These are phyloP conservation scores for Spea hammondii DNA, from an alignment of 2,797 vertebrate species.

Conservation along the genomic window DNA sequence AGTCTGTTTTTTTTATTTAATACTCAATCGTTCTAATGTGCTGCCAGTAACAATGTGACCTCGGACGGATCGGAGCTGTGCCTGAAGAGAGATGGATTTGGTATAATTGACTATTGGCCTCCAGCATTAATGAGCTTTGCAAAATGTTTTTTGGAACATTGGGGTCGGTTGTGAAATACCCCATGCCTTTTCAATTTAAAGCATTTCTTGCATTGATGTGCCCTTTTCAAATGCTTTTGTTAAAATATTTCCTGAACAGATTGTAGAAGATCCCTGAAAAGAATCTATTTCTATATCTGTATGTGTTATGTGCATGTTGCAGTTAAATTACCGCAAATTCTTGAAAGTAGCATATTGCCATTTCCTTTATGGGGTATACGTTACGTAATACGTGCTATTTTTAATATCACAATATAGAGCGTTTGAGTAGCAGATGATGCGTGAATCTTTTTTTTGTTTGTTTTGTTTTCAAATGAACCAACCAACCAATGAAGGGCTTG, in stretches of 20 bases:
- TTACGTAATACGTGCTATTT: too few species aligned
- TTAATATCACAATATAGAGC: too few species aligned
- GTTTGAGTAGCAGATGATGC: too few species aligned
- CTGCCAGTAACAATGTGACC: conserved; percentile 15
- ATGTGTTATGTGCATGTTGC: too few species aligned
- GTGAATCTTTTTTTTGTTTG: too few species aligned
- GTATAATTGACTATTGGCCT: conserved; percentile 38
- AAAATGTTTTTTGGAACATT: conserved; percentile 10
- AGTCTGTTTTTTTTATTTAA: not conserved
- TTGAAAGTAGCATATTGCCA: too few species aligned
- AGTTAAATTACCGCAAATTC: too few species aligned
- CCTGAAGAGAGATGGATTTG: conserved; percentile 23
- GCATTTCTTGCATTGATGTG: not conserved
- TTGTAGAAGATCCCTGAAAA: too few species aligned
- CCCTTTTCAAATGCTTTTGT: not conserved
- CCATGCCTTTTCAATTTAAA: not conserved
- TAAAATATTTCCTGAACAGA: not conserved
- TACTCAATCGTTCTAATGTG: conserved; percentile 6
- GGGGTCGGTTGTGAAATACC: not conserved
- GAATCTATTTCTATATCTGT: too few species aligned
- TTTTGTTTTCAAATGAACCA: too few species aligned
- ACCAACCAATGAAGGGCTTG: too few species aligned
- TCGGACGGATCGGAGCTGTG: not conserved
- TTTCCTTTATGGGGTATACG: too few species aligned
- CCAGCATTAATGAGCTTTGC: conserved; percentile 28